Evolutionary conservation across 2,113 vertebrate species (phyloP).

Genomic region (Pteruthius melanotis): DNA sequence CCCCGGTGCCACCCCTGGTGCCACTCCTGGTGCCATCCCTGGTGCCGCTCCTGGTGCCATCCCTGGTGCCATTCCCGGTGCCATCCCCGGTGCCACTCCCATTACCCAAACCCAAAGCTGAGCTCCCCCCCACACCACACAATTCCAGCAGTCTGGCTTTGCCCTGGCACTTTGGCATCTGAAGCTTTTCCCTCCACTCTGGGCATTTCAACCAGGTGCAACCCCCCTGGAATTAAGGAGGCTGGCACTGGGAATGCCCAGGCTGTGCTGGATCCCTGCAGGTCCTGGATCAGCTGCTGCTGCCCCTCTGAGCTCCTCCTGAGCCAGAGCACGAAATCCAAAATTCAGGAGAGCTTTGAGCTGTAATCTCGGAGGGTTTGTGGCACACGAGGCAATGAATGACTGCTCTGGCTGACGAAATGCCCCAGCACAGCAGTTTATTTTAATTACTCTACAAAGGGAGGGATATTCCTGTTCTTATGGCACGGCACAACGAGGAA

Average conservation of each 20-base stretch:
- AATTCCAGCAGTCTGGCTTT: background rate
- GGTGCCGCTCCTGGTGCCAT: too few relatives aligned
- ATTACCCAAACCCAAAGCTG: background rate
- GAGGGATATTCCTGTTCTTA: conserved; percentile 38
- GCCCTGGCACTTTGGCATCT: background rate
- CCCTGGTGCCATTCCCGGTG: background rate
- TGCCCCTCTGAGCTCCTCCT: background rate
- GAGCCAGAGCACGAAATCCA: background rate
- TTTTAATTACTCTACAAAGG: conserved; percentile 60
- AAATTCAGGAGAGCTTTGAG: background rate
- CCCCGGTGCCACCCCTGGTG: background rate
- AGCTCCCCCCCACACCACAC: background rate
- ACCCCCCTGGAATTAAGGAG: background rate
- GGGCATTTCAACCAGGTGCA: background rate
- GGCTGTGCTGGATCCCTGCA: background rate
- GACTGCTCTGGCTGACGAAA: conserved; percentile 31
- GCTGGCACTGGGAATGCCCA: background rate
- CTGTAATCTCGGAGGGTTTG: conserved; percentile 25
- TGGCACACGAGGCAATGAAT: conserved; percentile 40
- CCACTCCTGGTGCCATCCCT: too few relatives aligned
- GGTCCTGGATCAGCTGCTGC: background rate
- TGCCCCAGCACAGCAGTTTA: conserved; percentile 29
- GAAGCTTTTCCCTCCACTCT: background rate
- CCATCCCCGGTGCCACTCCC: background rate
- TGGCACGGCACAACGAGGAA: background rate